A percentile compares a stretch with the other conserved stretches of the same genome.
Evolutionary conservation across 2,113 vertebrate species (phyloP).

Genomic region (Oostethus manadensis): DNA sequence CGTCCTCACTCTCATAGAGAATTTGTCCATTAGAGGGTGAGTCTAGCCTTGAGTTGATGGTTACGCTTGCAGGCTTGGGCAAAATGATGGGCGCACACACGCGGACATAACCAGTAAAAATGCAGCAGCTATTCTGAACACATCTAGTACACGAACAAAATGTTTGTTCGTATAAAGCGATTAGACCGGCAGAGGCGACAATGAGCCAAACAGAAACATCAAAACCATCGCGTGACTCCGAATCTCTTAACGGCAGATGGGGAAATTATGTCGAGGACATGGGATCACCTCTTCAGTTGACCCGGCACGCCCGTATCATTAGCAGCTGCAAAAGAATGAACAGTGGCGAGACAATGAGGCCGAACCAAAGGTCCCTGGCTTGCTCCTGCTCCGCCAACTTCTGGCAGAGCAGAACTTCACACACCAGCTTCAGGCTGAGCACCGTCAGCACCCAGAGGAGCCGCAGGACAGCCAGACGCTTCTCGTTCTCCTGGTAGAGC

Average conservation of each 20-base stretch:
- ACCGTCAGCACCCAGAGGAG: constrained; percentile 97
- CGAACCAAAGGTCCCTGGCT: constrained; percentile 86
- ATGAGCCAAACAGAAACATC: constrained; percentile 16
- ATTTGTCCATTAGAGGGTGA: too few species aligned
- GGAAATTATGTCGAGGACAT: background rate
- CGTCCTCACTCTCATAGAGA: background rate
- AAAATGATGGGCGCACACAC: background rate
- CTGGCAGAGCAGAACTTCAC: constrained; percentile 95
- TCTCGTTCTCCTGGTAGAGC: constrained; percentile 96
- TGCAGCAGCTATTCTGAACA: background rate
- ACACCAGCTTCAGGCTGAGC: constrained; percentile 96
- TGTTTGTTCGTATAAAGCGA: background rate
- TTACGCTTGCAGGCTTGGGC: background rate
- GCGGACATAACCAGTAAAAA: background rate
- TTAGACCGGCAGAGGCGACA: background rate
- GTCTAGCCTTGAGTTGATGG: background rate
- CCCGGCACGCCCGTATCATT: constrained; percentile 93
- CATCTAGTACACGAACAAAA: background rate
- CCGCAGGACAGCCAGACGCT: constrained; percentile 87
- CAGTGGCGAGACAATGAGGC: constrained; percentile 88
- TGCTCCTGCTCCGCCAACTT: constrained; percentile 84
- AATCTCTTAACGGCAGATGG: constrained; percentile 23
- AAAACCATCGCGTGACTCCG: constrained; percentile 10
- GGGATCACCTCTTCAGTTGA: constrained; percentile 74
- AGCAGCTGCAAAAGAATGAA: constrained; percentile 97